These are phyloP conservation scores for Lycocerus yunnanus DNA, from an alignment of 2,888 invertebrate species.

Conservation along the genomic window DNA sequence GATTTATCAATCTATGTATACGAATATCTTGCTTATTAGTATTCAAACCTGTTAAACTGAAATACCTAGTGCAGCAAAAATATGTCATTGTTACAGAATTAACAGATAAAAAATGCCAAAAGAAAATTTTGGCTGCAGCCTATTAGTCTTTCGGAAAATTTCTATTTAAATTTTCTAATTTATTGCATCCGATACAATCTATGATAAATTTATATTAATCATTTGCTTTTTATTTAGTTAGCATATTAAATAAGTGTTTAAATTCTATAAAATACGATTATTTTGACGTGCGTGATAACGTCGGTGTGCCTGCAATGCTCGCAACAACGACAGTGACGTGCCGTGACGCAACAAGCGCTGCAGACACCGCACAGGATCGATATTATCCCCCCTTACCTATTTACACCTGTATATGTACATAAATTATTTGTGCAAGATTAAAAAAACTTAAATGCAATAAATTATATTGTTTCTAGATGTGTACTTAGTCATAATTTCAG, in stretches of 20 bases:
- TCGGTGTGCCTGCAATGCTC: conserved; percentile 28
- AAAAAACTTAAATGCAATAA: not conserved
- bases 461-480: not conserved
- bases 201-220: not conserved
- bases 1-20: too few species aligned
- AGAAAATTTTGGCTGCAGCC: too few species aligned
- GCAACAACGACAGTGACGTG: conserved; percentile 36
- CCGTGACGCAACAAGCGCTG: conserved; percentile 42
- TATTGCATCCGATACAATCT: not conserved
- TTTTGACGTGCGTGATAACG: conserved; percentile 24
- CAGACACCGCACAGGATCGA: conserved; percentile 40
- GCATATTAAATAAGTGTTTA: not conserved
- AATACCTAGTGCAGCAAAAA: too few species aligned
- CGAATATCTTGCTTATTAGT: too few species aligned
- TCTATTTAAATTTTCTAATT: not conserved
- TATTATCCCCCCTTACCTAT: conserved; percentile 31
- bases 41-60: not conserved
- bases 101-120: too few species aligned
- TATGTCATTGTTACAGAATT: too few species aligned
- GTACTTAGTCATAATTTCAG: not conserved
- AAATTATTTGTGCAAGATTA: conserved; percentile 13
- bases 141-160: not conserved
- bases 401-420: conserved; percentile 30
- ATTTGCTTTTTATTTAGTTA: not conserved
- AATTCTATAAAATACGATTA: not conserved